phyloP scores from a whole-genome alignment of 1,140 invertebrate genomes.

The Diachasma alloeum region DNA sequence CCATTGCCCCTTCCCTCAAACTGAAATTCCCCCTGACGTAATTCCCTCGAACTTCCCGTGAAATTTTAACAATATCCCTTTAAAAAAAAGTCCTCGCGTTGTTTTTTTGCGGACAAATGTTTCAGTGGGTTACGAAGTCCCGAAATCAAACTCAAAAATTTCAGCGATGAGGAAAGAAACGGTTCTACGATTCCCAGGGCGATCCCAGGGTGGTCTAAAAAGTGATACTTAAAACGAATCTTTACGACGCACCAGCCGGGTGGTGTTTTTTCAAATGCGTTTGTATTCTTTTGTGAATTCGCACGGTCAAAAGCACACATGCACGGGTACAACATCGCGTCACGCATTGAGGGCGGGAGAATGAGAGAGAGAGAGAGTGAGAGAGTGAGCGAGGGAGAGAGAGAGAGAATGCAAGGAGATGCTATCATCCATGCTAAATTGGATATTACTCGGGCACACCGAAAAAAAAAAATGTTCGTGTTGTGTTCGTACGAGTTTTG shows the following conservation, averaged over 20 bases:
- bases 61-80: too few species aligned
- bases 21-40: too few species aligned
- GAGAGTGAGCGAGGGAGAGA: not conserved
- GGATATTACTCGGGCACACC: not conserved
- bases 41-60: too few species aligned
- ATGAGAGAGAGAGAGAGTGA: not conserved
- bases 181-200: not conserved
- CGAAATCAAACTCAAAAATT: not conserved
- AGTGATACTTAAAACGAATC: slow-evolving; percentile 6
- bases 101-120: not conserved
- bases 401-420: not conserved
- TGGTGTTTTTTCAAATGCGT: slow-evolving; percentile 7
- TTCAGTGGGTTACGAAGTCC: not conserved
- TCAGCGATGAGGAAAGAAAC: not conserved
- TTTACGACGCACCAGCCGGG: not conserved
- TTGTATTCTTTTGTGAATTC: slow-evolving; percentile 6
- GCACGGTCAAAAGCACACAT: not conserved
- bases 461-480: not conserved
- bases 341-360: not conserved
- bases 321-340: not conserved
- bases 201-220: slow-evolving; percentile 1
- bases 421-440: slow-evolving; percentile 6
- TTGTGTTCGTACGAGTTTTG: not conserved
- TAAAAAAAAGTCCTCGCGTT: too few species aligned
- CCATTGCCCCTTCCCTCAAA: too few species aligned